A percentile compares a stretch with the other conserved stretches of the same genome.
Evolutionary conservation across 2,113 vertebrate species (phyloP).

Genomic region (Empidonax traillii): DNA sequence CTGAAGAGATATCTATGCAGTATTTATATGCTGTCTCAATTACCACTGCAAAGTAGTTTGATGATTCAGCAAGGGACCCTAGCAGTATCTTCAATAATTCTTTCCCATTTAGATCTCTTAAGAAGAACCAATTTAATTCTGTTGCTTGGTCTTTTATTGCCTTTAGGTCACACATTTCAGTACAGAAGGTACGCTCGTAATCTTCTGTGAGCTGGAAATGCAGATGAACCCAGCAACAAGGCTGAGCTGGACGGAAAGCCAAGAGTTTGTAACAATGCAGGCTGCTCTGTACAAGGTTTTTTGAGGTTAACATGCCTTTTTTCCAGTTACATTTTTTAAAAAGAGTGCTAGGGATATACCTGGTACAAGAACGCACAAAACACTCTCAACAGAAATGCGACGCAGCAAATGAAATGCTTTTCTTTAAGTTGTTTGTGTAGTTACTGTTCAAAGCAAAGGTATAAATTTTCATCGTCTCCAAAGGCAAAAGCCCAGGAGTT

Average conservation of each 20-base stretch:
- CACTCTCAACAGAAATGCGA: not conserved
- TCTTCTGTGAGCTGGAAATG: slow-evolving; percentile 16
- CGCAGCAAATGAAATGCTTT: not conserved
- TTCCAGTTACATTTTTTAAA: not conserved
- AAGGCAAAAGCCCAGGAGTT: not conserved
- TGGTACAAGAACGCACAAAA: not conserved
- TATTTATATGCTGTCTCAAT: slow-evolving; percentile 64
- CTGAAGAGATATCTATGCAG: slow-evolving; percentile 55
- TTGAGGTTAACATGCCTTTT: not conserved
- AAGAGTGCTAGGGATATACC: not conserved
- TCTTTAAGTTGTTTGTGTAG: not conserved
- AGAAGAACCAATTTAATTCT: slow-evolving; percentile 46
- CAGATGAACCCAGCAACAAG: not conserved
- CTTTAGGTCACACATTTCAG: slow-evolving; percentile 13
- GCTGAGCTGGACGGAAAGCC: not conserved
- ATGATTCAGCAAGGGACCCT: slow-evolving; percentile 56
- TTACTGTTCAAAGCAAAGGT: not conserved
- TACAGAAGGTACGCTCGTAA: not conserved
- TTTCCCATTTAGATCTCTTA: slow-evolving; percentile 16
- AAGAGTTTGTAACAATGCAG: not conserved
- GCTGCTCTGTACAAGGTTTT: not conserved
- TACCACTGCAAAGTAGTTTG: slow-evolving; percentile 50
- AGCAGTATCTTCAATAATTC: slow-evolving; percentile 46
- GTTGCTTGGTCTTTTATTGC: slow-evolving; percentile 11
- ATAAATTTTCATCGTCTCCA: slow-evolving; percentile 9